Percentiles rank a stretch among this genome's conserved stretches.
Evolutionary conservation across 2,113 vertebrate genomes (phyloP).

Genomic region (Nycticryphes semicollaris): DNA sequence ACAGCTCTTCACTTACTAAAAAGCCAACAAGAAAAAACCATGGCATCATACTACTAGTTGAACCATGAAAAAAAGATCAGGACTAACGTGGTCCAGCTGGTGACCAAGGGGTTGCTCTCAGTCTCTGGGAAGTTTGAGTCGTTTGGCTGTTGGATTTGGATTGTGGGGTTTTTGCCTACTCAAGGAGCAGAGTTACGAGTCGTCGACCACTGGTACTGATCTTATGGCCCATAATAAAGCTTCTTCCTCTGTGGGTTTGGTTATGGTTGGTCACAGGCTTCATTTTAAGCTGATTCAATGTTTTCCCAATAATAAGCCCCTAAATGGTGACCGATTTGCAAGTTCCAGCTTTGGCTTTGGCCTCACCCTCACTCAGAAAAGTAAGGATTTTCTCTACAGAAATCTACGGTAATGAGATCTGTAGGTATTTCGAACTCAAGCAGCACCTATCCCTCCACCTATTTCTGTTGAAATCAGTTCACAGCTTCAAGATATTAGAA

Average conservation of each 20-base stretch:
- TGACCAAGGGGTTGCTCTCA: background rate
- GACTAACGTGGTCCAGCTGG: background rate
- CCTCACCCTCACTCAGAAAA: background rate
- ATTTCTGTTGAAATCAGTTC: background rate
- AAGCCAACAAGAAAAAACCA: background rate
- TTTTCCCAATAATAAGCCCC: background rate
- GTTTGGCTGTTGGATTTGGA: background rate
- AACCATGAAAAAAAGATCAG: background rate
- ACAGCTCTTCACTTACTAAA: background rate
- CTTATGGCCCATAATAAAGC: background rate
- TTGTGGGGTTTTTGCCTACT: background rate
- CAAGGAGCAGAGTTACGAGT: background rate
- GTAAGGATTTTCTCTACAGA: background rate
- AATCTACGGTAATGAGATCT: background rate
- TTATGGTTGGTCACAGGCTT: background rate
- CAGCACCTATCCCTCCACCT: background rate
- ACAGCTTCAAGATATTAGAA: background rate
- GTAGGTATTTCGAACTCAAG: background rate
- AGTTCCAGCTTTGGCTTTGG: background rate
- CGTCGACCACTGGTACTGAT: background rate
- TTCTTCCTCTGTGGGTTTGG: background rate
- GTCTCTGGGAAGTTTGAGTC: background rate
- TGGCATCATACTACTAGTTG: background rate
- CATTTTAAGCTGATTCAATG: background rate
- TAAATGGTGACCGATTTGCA: background rate